These are phyloP conservation scores for Palaemon carinicauda DNA, from an alignment of 1,140 invertebrate genomes.

Conservation along the genomic window DNA sequence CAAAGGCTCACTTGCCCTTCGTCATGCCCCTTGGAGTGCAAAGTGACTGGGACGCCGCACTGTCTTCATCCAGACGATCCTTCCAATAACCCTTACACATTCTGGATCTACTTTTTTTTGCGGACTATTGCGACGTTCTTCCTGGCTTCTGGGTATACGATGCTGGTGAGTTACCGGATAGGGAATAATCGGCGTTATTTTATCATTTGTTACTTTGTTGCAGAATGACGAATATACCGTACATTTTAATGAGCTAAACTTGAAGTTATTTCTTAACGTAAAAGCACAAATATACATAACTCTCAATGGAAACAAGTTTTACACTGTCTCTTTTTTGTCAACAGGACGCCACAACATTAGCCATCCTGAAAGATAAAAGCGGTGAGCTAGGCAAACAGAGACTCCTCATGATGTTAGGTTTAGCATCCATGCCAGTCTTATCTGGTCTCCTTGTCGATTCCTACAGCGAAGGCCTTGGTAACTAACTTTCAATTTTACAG, in stretches of 20 bases:
- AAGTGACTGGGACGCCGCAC: neutral
- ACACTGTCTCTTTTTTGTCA: neutral
- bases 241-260: too few relatives aligned
- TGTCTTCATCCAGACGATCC: slow-evolving; percentile 17
- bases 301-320: too few relatives aligned
- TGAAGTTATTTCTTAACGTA: too few relatives aligned
- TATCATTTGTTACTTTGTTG: too few relatives aligned
- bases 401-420: slow-evolving; percentile 79
- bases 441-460: slow-evolving; percentile 78
- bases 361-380: slow-evolving; percentile 76
- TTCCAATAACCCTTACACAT: neutral
- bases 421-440: slow-evolving; percentile 82
- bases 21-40: neutral
- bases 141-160: slow-evolving; percentile 72
- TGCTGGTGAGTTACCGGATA: slow-evolving; percentile 72
- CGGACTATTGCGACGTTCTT: slow-evolving; percentile 79
- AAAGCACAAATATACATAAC: too few relatives aligned
- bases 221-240: too few relatives aligned
- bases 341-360: slow-evolving; percentile 78
- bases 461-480: slow-evolving; percentile 65
- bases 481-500: slow-evolving; percentile 64
- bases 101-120: slow-evolving; percentile 79
- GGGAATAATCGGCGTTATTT: too few relatives aligned
- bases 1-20: neutral
- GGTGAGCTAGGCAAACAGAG: slow-evolving; percentile 73